Percentiles rank a stretch among this genome's conserved stretches.
phyloP scores from a whole-genome alignment of 1,140 invertebrate species.

The Leptopilina clavipes region DNA sequence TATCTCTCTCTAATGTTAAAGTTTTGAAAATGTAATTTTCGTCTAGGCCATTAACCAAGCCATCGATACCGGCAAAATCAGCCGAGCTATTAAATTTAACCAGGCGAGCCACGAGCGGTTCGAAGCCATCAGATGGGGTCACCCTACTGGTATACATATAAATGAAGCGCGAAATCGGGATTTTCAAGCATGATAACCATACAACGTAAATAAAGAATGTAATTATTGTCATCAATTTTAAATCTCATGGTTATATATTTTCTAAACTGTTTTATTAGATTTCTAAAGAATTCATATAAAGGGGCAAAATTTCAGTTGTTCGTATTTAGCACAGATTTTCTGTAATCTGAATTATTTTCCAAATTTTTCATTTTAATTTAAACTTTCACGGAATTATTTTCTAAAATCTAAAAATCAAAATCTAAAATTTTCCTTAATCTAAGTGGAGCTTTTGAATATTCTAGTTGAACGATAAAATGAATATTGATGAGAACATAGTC shows the following conservation, averaged over 20 bases:
- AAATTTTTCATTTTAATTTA: constrained; percentile 18
- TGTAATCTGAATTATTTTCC: too few relatives aligned
- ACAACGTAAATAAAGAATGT: constrained; percentile 4
- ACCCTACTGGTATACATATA: constrained; percentile 2
- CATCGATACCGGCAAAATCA: constrained; percentile 19
- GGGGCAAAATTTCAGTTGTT: too few relatives aligned
- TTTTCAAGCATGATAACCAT: background rate
- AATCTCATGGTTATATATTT: background rate
- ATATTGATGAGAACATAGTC: constrained; percentile 19
- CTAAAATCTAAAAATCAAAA: background rate
- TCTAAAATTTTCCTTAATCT: background rate
- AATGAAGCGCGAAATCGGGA: constrained; percentile 5
- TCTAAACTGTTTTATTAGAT: too few relatives aligned
- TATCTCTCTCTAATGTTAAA: background rate
- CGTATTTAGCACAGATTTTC: constrained; percentile 86
- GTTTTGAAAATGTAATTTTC: constrained; percentile 24
- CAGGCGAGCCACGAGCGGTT: background rate
- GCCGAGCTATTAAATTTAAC: constrained; percentile 25
- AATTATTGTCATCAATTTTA: background rate
- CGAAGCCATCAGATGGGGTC: background rate
- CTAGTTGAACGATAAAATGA: constrained; percentile 4
- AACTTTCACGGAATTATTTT: background rate
- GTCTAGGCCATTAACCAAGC: constrained; percentile 27
- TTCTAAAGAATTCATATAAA: too few relatives aligned
- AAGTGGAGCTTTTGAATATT: constrained; percentile 5